These are phyloP conservation scores for Plutella xylostella DNA, from an alignment of 2,888 invertebrate genomes.

Conservation along the genomic window DNA sequence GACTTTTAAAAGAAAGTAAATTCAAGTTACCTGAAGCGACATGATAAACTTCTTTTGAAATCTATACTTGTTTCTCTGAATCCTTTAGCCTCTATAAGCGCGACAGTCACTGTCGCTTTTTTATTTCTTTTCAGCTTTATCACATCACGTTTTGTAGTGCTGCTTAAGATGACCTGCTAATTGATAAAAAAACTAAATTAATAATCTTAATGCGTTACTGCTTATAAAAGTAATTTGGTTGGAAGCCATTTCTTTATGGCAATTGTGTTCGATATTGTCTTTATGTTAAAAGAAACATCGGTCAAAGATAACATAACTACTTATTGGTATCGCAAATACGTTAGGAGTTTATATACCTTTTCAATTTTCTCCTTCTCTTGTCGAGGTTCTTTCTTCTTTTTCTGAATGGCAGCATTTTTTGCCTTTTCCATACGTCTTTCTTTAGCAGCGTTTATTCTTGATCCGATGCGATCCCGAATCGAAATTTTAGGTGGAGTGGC, in stretches of 20 bases:
- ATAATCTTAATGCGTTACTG: constrained; percentile 30
- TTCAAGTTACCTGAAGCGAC: constrained; percentile 92
- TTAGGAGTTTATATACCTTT: no score
- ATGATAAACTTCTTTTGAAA: constrained; percentile 67
- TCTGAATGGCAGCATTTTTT: constrained; percentile 24
- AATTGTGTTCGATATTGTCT: no score
- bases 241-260: no score
- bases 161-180: constrained; percentile 46
- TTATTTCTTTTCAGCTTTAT: constrained; percentile 29
- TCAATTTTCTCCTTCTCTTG: constrained; percentile 37
- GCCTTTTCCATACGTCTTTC: constrained; percentile 32
- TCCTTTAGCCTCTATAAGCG: constrained; percentile 91
- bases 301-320: no score
- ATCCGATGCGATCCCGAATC: constrained; percentile 43
- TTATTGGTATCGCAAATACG: no score
- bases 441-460: constrained; percentile 34
- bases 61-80: constrained; percentile 69
- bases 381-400: constrained; percentile 32
- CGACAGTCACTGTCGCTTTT: constrained; percentile 87
- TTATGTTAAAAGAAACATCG: no score
- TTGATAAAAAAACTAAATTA: constrained; percentile 22
- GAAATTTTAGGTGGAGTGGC: constrained; percentile 31
- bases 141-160: constrained; percentile 36
- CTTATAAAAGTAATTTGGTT: no score
- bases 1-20: neutral